These are phyloP conservation scores for Drosophila grimshawi DNA, from an alignment of 1,140 invertebrate species.

Conservation along the genomic window DNA sequence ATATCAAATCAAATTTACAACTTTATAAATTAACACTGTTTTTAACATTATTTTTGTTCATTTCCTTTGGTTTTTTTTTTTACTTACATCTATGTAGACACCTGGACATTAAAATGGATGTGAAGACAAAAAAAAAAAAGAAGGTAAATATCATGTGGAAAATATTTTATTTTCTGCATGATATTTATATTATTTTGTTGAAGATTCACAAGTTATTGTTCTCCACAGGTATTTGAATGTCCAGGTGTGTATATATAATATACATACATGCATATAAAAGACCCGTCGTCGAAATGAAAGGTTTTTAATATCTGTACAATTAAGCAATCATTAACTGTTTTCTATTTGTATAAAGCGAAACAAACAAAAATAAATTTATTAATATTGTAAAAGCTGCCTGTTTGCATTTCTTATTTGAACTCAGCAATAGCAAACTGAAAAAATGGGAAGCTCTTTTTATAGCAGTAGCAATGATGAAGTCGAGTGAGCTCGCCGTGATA, in stretches of 20 bases:
- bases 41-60: conserved; percentile 41
- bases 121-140: too few species aligned
- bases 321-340: conserved; percentile 76
- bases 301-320: conserved; percentile 30
- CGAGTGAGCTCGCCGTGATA: too few species aligned
- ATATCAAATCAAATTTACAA: conserved; percentile 24
- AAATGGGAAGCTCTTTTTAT: too few species aligned
- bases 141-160: too few species aligned
- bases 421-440: background rate
- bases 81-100: background rate
- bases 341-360: conserved; percentile 76
- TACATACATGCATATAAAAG: conserved; percentile 5
- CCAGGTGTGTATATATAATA: background rate
- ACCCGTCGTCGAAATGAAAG: conserved; percentile 26
- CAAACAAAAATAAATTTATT: conserved; percentile 47
- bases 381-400: conserved; percentile 9
- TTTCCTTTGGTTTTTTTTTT: conserved; percentile 24
- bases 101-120: too few species aligned
- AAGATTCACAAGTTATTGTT: too few species aligned
- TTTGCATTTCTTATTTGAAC: background rate
- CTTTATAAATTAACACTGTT: conserved; percentile 18
- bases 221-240: too few species aligned
- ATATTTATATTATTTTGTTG: too few species aligned
- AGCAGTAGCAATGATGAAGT: too few species aligned
- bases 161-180: too few species aligned